These are phyloP conservation scores for Thelaira solivaga DNA, from an alignment of 2,888 invertebrate species.

Conservation along the genomic window DNA sequence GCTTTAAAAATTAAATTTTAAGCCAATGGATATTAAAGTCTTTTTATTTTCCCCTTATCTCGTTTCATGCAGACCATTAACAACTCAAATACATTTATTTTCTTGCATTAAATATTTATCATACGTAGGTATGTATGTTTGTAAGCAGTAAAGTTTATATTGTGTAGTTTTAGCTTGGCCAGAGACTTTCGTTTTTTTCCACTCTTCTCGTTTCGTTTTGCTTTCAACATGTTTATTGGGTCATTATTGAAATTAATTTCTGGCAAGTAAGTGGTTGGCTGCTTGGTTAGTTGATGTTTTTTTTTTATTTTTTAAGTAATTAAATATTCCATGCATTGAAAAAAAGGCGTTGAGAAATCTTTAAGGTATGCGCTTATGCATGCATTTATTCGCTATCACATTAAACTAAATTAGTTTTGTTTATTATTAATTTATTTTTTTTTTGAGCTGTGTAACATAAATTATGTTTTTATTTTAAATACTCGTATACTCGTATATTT, in stretches of 20 bases:
- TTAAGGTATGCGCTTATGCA: background rate
- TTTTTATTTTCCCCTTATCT: background rate
- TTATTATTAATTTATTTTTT: background rate
- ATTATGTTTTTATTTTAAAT: background rate
- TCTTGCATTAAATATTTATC: background rate
- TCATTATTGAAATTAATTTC: constrained; percentile 40
- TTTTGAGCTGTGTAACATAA: background rate
- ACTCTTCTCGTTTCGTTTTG: background rate
- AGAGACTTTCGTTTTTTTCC: constrained; percentile 31
- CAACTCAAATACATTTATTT: background rate
- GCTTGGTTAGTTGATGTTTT: background rate
- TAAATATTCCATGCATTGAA: constrained; percentile 30
- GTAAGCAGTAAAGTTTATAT: too few species aligned
- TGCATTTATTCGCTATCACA: background rate
- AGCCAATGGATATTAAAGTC: background rate
- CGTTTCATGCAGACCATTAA: background rate
- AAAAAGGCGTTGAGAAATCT: background rate
- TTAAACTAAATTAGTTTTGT: background rate
- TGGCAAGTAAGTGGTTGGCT: background rate
- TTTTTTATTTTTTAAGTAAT: background rate
- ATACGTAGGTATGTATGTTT: background rate
- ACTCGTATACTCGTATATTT: background rate
- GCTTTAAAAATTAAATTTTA: too few species aligned
- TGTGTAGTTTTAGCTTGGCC: background rate
- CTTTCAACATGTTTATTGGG: constrained; percentile 32